Evolutionary conservation across 2,888 invertebrate genomes (phyloP).

Genomic region (Zaprionus obscuricornis): DNA sequence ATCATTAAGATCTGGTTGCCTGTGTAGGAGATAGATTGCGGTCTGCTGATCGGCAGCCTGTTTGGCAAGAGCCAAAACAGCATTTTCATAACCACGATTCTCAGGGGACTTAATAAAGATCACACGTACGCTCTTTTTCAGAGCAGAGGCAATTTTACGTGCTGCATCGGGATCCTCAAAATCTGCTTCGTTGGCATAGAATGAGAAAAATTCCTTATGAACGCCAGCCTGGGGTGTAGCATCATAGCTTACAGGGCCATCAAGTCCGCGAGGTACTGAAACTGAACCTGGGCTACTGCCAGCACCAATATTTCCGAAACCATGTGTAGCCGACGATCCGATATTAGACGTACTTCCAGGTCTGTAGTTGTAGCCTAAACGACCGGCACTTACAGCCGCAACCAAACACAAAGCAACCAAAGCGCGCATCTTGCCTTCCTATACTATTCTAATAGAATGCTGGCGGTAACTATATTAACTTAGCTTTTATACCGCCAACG

Average conservation of each 20-base stretch:
- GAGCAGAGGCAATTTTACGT: slow-evolving; percentile 52
- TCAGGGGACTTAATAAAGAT: slow-evolving; percentile 77
- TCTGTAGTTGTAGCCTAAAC: slow-evolving; percentile 59
- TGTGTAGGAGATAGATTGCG: slow-evolving; percentile 75
- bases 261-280: slow-evolving; percentile 19
- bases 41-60: slow-evolving; percentile 76
- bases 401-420: slow-evolving; percentile 61
- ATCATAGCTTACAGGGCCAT: slow-evolving; percentile 51
- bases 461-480: slow-evolving; percentile 49
- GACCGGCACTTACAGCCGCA: slow-evolving; percentile 57
- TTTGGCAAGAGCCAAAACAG: slow-evolving; percentile 72
- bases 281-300: slow-evolving; percentile 9
- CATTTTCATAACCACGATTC: slow-evolving; percentile 73
- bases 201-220: slow-evolving; percentile 72
- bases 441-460: slow-evolving; percentile 65
- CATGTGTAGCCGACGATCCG: slow-evolving; percentile 8
- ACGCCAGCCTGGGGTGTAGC: slow-evolving; percentile 57
- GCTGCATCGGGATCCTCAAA: slow-evolving; percentile 62
- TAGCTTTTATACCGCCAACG: slow-evolving; percentile 76
- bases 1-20: slow-evolving; percentile 70
- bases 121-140: slow-evolving; percentile 73
- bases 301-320: slow-evolving; percentile 5
- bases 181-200: slow-evolving; percentile 71
- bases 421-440: slow-evolving; percentile 57
- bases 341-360: slow-evolving; percentile 37